Conservation (phyloP, 2,797 vertebrate genomes). For the Toxotes lorentzi region DNA sequence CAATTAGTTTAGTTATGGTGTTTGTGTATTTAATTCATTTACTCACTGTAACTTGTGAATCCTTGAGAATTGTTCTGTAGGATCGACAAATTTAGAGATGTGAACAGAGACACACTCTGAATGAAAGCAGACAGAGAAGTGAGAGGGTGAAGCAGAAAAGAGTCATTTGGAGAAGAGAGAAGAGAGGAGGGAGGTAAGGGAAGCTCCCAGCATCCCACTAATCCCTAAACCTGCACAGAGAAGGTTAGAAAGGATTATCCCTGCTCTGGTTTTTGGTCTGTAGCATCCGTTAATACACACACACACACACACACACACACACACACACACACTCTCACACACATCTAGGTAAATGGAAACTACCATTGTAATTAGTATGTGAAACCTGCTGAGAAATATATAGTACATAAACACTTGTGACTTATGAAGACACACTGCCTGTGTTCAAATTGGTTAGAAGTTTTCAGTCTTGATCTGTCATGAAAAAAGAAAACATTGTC, state of each 20-base stretch:
- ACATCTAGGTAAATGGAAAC: constrained; percentile 42
- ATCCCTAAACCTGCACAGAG: constrained; percentile 76
- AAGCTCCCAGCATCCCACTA: constrained; percentile 64
- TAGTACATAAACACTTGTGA: neutral
- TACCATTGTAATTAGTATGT: constrained; percentile 23
- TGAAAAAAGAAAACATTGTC: constrained; percentile 10
- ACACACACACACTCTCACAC: neutral
- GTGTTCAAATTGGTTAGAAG: constrained; percentile 5
- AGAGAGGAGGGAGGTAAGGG: constrained; percentile 33
- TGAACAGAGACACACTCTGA: constrained; percentile 10
- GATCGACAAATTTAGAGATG: constrained; percentile 1
- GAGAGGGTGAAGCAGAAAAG: constrained; percentile 42
- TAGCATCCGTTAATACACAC: constrained; percentile 53
- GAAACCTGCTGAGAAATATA: constrained; percentile 14
- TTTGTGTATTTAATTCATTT: neutral
- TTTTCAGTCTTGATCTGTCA: constrained; percentile 7
- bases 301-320: constrained; percentile 22
- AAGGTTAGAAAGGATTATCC: constrained; percentile 77
- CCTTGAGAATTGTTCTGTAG: neutral
- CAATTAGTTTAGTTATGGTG: too few species aligned
- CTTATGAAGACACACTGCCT: neutral
- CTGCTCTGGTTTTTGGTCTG: constrained; percentile 66
- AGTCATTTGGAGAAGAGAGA: constrained; percentile 48
- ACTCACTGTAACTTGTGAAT: neutral
- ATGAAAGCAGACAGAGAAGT: constrained; percentile 8